A percentile compares a stretch with the other conserved stretches of the same genome.
Conservation (phyloP, 2,113 vertebrate genomes). For the Pagrus major region DNA sequence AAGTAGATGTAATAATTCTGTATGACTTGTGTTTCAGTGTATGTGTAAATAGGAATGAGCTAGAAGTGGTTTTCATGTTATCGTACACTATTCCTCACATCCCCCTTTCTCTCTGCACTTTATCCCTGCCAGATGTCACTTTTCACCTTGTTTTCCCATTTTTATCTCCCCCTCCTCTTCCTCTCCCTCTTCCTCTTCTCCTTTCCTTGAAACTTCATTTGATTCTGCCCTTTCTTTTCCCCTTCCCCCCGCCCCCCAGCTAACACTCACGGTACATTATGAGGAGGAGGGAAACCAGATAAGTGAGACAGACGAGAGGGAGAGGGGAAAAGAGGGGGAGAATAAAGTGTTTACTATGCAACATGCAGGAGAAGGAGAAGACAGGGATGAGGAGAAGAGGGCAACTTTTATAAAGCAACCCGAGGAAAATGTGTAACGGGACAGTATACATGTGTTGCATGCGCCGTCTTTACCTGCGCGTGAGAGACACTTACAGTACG, state of each 20-base stretch:
- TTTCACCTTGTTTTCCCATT: not conserved
- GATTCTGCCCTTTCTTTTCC: not conserved
- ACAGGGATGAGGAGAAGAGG: slow-evolving; percentile 17
- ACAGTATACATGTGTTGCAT: slow-evolving; percentile 73
- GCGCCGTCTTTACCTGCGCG: slow-evolving; percentile 65
- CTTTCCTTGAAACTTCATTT: slow-evolving; percentile 2
- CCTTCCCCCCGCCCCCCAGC: not conserved
- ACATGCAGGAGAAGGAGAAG: slow-evolving; percentile 57
- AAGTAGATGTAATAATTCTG: slow-evolving; percentile 67
- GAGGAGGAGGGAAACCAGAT: not conserved
- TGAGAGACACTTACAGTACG: slow-evolving; percentile 53
- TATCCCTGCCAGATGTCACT: slow-evolving; percentile 3
- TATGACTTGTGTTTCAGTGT: slow-evolving; percentile 71
- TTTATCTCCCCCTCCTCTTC: not conserved
- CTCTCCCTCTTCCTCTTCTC: slow-evolving; percentile 2
- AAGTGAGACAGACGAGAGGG: slow-evolving; percentile 3
- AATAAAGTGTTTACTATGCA: slow-evolving; percentile 79
- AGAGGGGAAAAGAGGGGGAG: slow-evolving; percentile 3
- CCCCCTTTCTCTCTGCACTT: slow-evolving; percentile 23
- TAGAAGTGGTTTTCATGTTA: slow-evolving; percentile 66
- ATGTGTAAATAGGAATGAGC: slow-evolving; percentile 71
- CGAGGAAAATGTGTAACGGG: slow-evolving; percentile 45
- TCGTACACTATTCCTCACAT: slow-evolving; percentile 17
- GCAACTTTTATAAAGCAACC: slow-evolving; percentile 58
- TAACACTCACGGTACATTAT: slow-evolving; percentile 19